Conservation (phyloP, 2,797 vertebrate species). For the Hippocampus kuda region DNA sequence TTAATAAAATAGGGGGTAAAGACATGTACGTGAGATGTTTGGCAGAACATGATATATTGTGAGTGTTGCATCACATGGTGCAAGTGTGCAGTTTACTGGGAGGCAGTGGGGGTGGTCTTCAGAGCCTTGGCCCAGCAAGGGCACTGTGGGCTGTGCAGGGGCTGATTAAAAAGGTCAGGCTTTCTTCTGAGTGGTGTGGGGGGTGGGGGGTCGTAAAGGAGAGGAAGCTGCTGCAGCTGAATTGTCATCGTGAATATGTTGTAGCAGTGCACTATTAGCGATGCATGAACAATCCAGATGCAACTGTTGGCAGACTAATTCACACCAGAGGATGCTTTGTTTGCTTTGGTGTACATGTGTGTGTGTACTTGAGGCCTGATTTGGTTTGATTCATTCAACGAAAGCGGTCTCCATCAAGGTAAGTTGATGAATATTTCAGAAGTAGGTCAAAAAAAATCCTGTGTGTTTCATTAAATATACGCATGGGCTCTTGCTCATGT, state of each 20-base stretch:
- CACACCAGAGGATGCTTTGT: constrained; percentile 6
- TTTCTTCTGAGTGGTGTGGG: constrained; percentile 22
- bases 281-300: constrained; percentile 35
- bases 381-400: constrained; percentile 2
- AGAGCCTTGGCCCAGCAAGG: constrained; percentile 27
- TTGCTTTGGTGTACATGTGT: constrained; percentile 3
- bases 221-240: constrained; percentile 26
- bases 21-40: no score
- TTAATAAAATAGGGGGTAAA: no score
- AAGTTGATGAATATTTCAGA: constrained; percentile 13
- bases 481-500: constrained; percentile 12
- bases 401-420: constrained; percentile 2
- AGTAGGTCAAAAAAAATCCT: background rate
- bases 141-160: constrained; percentile 26
- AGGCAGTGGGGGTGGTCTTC: constrained; percentile 11
- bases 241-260: constrained; percentile 42
- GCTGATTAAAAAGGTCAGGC: constrained; percentile 52
- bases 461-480: constrained; percentile 17
- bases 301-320: constrained; percentile 11
- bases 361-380: background rate
- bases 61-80: constrained; percentile 23
- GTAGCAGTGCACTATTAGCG: constrained; percentile 43
- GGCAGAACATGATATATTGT: constrained; percentile 20
- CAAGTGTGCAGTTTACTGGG: constrained; percentile 14
- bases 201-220: constrained; percentile 15